Conservation (phyloP, 2,888 invertebrate species). For the Polydrusus pterygomalis region DNA sequence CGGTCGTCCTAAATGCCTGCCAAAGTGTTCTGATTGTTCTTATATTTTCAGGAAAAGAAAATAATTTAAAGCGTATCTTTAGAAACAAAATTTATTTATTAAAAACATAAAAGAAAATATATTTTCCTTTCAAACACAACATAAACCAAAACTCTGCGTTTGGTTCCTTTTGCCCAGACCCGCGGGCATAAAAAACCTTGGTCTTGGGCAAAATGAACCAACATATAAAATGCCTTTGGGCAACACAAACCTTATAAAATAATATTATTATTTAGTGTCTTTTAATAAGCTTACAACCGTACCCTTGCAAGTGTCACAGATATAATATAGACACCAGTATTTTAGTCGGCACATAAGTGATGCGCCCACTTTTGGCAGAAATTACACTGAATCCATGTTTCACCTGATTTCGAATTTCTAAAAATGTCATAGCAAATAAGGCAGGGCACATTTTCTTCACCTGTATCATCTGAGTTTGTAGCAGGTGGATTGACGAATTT, state of each 20-base stretch:
- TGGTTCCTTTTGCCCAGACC: too few species aligned
- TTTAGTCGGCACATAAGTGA: slow-evolving; percentile 24
- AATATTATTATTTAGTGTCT: too few species aligned
- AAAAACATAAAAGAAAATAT: not conserved
- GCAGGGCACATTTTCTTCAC: slow-evolving; percentile 17
- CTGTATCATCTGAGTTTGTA: not conserved
- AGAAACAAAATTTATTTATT: not conserved
- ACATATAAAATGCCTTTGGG: too few species aligned
- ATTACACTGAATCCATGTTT: slow-evolving; percentile 43
- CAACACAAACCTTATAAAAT: too few species aligned
- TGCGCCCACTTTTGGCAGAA: slow-evolving; percentile 3
- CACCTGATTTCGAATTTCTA: slow-evolving; percentile 37
- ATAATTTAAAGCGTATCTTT: not conserved
- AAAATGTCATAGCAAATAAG: slow-evolving; percentile 25
- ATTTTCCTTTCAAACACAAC: not conserved
- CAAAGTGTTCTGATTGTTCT: not conserved
- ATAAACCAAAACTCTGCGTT: not conserved
- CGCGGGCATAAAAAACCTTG: too few species aligned
- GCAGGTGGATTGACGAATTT: not conserved
- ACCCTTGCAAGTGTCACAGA: too few species aligned
- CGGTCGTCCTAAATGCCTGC: not conserved
- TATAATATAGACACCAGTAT: slow-evolving; percentile 15
- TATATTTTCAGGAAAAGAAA: not conserved
- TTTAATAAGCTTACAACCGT: too few species aligned
- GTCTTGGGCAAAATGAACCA: too few species aligned